These are phyloP conservation scores for Zhengitettix transpicula DNA, from an alignment of 2,888 invertebrate species.

Conservation along the genomic window DNA sequence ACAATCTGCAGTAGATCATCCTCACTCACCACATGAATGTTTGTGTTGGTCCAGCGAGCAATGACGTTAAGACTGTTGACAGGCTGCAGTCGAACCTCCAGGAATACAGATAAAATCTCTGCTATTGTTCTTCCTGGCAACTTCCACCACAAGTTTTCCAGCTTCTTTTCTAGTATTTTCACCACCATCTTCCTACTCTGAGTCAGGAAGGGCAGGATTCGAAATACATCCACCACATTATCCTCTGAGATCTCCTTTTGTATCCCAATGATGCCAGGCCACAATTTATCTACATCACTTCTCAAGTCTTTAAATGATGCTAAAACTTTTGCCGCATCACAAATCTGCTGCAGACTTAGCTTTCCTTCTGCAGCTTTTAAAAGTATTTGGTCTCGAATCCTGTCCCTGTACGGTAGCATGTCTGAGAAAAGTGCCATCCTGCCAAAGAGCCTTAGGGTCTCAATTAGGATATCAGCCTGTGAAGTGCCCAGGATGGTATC, in stretches of 20 bases:
- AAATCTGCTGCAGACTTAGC: constrained; percentile 38
- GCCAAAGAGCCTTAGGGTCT: constrained; percentile 24
- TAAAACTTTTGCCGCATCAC: constrained; percentile 37
- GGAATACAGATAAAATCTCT: constrained; percentile 15
- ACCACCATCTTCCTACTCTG: constrained; percentile 40
- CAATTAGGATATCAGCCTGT: constrained; percentile 25
- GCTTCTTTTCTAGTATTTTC: constrained; percentile 38
- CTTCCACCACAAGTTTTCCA: constrained; percentile 37
- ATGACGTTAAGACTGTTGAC: constrained; percentile 21
- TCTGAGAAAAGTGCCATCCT: constrained; percentile 21
- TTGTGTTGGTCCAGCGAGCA: constrained; percentile 39
- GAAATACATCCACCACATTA: constrained; percentile 39
- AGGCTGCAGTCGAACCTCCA: constrained; percentile 15
- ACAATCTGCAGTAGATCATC: constrained; percentile 34
- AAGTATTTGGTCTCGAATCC: constrained; percentile 43
- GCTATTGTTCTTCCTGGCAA: constrained; percentile 23
- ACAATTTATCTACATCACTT: constrained; percentile 42
- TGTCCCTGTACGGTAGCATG: constrained; percentile 25
- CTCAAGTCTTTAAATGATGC: constrained; percentile 30
- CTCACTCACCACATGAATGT: constrained; percentile 42
- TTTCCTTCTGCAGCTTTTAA: constrained; percentile 41
- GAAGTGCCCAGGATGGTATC: constrained; percentile 27
- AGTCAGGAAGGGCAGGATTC: constrained; percentile 36
- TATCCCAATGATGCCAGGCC: constrained; percentile 43
- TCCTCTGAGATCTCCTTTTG: constrained; percentile 37